Base-by-base conservation (phyloP, 2,888 invertebrate species). In the Cotesia congregata region DNA sequence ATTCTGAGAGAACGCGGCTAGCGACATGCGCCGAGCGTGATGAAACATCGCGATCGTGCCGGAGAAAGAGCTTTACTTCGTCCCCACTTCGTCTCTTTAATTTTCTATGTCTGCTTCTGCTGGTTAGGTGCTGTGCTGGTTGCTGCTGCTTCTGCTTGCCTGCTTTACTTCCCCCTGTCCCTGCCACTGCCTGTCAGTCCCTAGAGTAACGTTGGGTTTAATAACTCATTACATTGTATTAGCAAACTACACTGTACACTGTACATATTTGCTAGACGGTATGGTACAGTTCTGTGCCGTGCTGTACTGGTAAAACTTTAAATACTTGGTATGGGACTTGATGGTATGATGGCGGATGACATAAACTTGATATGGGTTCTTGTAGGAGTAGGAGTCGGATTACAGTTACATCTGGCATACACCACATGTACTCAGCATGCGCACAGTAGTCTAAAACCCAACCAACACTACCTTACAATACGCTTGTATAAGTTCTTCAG, bases 1-100 rank as follows among this genome's bases (percentile, higher is more conserved):
- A 80, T 80, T 75, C 79, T 80, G 77, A 68, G 77, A 80, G 80
- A 78, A 80, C 82, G 80, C 82, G 78, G 80, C 79, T 80, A 80
- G 80, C 76, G 79, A 79, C 72, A 78, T 79, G 77, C 80, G 80
- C 80, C 77, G 74, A 78, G 77, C 75, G 67, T 77, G 68, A 76
- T 69, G 64, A 68, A 76, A 72, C 67, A 72, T 72, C 72, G 62
- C 74, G 69, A 65, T 70, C 67, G 71, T 67, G 75, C 50, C 77
- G 62, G 78, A 80, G 80, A 78, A 80, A 77, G 79, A 80, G 80
- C 74, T 78, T 80, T 71, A 75, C 75, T 67, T 72, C 75, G 76
- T 75, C 80, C 79, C 82, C 81, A 81, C 81, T 77, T 77, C 50
- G 69, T 20, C 65, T 65, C n/a, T 67, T 64, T 74, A 78, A 72